A percentile compares a stretch with the other conserved stretches of the same genome.
These are phyloP conservation scores for Apus apus DNA, from an alignment of 2,113 vertebrate species.

Conservation along the genomic window DNA sequence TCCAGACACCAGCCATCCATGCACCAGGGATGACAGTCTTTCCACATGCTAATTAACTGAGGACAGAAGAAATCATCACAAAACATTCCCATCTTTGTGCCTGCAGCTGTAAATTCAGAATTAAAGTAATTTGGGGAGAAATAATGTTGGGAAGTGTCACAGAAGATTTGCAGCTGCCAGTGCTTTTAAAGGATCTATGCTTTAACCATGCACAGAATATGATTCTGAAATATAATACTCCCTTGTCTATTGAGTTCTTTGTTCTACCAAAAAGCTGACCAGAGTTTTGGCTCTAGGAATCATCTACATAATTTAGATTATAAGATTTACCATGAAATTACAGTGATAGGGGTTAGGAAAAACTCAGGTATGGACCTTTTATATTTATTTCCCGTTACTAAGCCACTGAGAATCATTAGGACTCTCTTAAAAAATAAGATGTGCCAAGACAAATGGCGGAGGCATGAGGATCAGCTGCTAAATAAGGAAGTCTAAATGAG, in stretches of 20 bases:
- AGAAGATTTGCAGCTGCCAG: conserved; percentile 26
- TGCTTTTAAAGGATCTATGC: neutral
- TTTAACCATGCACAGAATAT: neutral
- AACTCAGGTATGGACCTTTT: neutral
- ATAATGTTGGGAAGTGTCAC: conserved; percentile 49
- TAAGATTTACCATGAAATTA: neutral
- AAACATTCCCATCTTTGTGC: conserved; percentile 36
- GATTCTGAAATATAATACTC: neutral
- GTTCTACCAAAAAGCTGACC: neutral
- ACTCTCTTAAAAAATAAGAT: neutral
- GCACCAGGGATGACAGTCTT: conserved; percentile 35
- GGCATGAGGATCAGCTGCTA: neutral
- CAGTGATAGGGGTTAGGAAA: neutral
- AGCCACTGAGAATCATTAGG: neutral
- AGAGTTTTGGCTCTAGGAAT: neutral
- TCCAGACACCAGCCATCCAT: conserved; percentile 27
- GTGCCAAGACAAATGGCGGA: conserved; percentile 23
- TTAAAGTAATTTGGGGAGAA: conserved; percentile 50
- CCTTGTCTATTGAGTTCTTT: neutral
- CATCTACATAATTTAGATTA: neutral
- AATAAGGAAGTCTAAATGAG: conserved; percentile 34
- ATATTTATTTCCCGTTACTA: neutral
- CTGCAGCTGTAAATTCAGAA: conserved; percentile 59
- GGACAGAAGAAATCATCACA: conserved; percentile 51
- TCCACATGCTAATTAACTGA: conserved; percentile 55